Evolutionary conservation across 2,113 vertebrate genomes (phyloP), one percentile per base, ranked within the genome.

Genomic region (Lontra canadensis): DNA sequence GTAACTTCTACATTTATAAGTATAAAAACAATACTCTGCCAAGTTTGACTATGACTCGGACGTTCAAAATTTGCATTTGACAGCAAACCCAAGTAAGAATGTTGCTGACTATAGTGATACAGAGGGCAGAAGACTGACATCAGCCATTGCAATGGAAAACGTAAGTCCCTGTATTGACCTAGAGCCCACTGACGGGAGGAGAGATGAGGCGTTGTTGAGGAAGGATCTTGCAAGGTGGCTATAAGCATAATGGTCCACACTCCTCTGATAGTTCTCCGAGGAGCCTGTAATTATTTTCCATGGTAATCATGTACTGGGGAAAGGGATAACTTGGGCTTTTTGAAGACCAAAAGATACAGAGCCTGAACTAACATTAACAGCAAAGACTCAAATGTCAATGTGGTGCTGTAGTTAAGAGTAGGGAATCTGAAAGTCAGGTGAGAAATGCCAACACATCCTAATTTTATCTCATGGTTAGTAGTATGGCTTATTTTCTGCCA

Each of bases 11-110:
- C 20, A 65, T 65, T 25, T 65, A 25, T 36, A 78, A 39, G n/a
- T 87, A 63, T 52, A 90, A 52, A 90, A 93, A 92, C 31, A 39
- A n/a, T 7, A 21, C n/a, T 86, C 9, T 6, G 47, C 59, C 21
- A 29, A 52, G 6, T 95, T 65, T 57, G 13, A 47, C 12, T 76
- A 92, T 49, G 71, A 47, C 31, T 92, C 71, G 36, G 21, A 82
- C 59, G 17, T n/a, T 74, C 57, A 95, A 12, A 87, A 94, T 95
- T 94, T 94, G 34, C 57, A 85, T 49, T 49, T 86, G 63, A 78
- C n/a, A 52, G 6, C 34, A 97, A 92, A 69, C 47, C 20, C 15
- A 93, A 82, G 55, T 78, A 83, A 80, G 6, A 76, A 20, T 49
- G 34, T 84, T n/a, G 39, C 39, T 42, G 39, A 42, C 25, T 93